Evolutionary conservation across 2,888 invertebrate genomes (phyloP).

Genomic region (Stenurella melanura): DNA sequence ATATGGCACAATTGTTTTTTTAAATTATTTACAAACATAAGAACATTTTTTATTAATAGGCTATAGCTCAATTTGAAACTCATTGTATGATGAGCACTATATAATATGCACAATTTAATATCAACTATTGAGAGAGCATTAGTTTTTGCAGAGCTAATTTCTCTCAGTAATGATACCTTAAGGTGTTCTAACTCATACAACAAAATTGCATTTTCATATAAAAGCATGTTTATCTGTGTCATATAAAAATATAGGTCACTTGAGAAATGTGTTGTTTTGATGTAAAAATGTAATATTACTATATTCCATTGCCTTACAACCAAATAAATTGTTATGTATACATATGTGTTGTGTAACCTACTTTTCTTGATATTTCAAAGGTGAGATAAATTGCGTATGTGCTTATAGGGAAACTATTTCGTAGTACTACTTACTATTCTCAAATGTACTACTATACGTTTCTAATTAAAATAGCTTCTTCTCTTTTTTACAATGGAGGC

Average conservation of each 20-base stretch:
- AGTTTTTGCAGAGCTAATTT: no score
- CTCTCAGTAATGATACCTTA: no score
- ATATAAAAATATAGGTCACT: conserved; percentile 28
- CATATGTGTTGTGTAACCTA: conserved; percentile 28
- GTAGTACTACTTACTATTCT: not conserved
- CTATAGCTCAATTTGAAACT: no score
- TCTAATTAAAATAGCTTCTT: not conserved
- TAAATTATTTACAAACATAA: no score
- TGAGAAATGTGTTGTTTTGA: conserved; percentile 18
- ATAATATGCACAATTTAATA: no score
- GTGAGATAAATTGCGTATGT: not conserved
- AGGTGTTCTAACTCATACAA: not conserved
- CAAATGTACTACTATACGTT: not conserved
- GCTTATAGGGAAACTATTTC: not conserved
- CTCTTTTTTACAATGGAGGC: no score
- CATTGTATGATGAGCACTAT: no score
- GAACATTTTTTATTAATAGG: no score
- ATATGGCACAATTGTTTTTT: no score
- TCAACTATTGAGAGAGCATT: no score
- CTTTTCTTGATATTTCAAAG: conserved; percentile 18
- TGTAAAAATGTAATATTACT: conserved; percentile 12
- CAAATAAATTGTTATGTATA: conserved; percentile 28
- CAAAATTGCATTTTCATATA: not conserved
- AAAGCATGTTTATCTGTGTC: not conserved
- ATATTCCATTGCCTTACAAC: conserved; percentile 21